Evolutionary conservation across 2,888 invertebrate species (phyloP), one percentile per base, ranked within the genome.

Genomic region (Ligdia adustata): DNA sequence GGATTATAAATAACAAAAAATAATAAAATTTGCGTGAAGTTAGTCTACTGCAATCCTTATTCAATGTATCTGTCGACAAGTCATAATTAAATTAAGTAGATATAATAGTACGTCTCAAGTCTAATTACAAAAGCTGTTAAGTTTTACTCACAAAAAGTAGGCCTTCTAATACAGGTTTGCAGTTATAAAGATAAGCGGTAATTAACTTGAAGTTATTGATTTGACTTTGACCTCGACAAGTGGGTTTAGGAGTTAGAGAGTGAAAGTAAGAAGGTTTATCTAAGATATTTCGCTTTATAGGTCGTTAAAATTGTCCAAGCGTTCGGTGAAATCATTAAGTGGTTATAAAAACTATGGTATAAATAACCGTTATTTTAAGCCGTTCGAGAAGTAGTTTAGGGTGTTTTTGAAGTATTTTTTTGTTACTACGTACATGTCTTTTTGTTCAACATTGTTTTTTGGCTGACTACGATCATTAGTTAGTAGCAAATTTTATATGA

Each of bases 221-320:
- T 46, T 53, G 51, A 51, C 51, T 37, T 43, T 53, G 53, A 51
- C 56, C 56, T 51, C 53, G 41, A 0, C 31, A 42, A 43, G 52
- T 49, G 48, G 45, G 42, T 29, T 43, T 38, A 24, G 48, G 38
- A 40, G 27, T 13, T n/a, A 9, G 28, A 38, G 9, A 41, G 48
- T 49, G 48, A 49, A 49, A 38, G 48, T 38, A 5, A 27, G 6
- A 27, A 29, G 15, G 22, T 7, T 22, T 11, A 14, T 11, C 22
- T 14, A 24, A 12, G 4, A n/a, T 35, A 9, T 18, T 12, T 12
- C 22, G 12, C 7, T 33, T 35, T 35, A 26, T 9, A 26, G 24
- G 24, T 15, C 4, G 24, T 9, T 24, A 14, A 27, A 16, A 27
- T 18, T 22, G 22, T 22, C n/a, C 16, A 27, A 11, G 11, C 11